Evolutionary conservation across 2,888 invertebrate species (phyloP).

Genomic region (Agrotis puta): DNA sequence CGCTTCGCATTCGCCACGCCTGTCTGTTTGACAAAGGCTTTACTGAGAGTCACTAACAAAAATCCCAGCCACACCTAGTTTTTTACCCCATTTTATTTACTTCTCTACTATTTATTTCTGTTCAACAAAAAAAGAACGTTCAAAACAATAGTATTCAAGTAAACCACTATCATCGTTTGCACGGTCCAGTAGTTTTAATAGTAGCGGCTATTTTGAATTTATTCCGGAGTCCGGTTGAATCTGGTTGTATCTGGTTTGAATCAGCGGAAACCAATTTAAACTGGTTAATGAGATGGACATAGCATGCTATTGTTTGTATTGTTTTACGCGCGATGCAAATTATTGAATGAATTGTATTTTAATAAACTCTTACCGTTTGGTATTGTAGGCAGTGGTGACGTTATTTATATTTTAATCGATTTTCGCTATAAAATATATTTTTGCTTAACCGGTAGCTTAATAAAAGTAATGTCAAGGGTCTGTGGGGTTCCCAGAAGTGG

Average conservation of each 20-base stretch:
- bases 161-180: slow-evolving; percentile 47
- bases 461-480: too few species aligned
- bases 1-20: too few species aligned
- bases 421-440: neutral
- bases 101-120: neutral
- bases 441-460: too few species aligned
- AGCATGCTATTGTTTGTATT: slow-evolving; percentile 11
- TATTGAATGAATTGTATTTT: neutral
- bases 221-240: slow-evolving; percentile 37
- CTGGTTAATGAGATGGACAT: slow-evolving; percentile 17
- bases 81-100: neutral
- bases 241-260: slow-evolving; percentile 18
- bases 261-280: slow-evolving; percentile 31
- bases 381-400: too few species aligned
- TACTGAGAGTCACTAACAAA: too few species aligned
- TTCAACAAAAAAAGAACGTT: neutral
- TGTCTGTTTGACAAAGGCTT: too few species aligned
- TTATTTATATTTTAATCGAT: neutral
- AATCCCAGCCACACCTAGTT: too few species aligned
- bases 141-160: slow-evolving; percentile 37
- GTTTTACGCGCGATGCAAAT: neutral
- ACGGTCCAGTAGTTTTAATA: slow-evolving; percentile 50
- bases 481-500: too few species aligned
- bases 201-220: slow-evolving; percentile 45
- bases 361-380: neutral